Evolutionary conservation across 2,888 invertebrate species (phyloP).

Genomic region (Dicyrtomina minuta): DNA sequence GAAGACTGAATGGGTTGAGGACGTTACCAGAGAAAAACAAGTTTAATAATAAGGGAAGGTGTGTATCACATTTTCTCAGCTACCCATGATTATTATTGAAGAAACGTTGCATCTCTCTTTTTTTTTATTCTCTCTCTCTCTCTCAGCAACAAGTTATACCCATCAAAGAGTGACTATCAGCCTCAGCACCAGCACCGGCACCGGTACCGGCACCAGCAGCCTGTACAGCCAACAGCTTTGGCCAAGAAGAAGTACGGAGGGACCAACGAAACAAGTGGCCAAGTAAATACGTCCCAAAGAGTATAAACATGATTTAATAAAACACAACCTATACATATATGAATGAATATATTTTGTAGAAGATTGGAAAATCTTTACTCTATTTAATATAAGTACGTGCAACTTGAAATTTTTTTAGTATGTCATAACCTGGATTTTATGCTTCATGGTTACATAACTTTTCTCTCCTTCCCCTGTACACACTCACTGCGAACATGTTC

Average conservation of each 20-base stretch:
- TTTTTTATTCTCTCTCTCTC: neutral
- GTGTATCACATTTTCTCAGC: constrained; percentile 26
- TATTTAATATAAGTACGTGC: constrained; percentile 18
- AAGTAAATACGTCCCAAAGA: too few relatives aligned
- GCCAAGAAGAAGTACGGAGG: too few relatives aligned
- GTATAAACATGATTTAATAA: too few relatives aligned
- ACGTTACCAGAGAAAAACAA: constrained; percentile 6
- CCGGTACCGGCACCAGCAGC: neutral
- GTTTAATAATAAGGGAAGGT: constrained; percentile 24
- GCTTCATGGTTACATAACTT: constrained; percentile 21
- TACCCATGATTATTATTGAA: constrained; percentile 2
- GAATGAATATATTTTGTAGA: too few relatives aligned
- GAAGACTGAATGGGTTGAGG: constrained; percentile 22
- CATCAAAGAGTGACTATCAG: too few relatives aligned
- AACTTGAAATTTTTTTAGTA: neutral
- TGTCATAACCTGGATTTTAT: constrained; percentile 12
- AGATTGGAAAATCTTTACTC: constrained; percentile 7
- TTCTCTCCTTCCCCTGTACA: neutral
- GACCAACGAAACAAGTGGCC: too few relatives aligned
- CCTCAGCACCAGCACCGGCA: too few relatives aligned
- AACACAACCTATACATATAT: too few relatives aligned
- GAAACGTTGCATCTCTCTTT: neutral
- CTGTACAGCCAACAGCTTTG: too few relatives aligned
- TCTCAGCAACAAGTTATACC: neutral
- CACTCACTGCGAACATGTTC: neutral